Conservation (phyloP, 1,140 invertebrate genomes). For the Tetramorium simillimum region DNA sequence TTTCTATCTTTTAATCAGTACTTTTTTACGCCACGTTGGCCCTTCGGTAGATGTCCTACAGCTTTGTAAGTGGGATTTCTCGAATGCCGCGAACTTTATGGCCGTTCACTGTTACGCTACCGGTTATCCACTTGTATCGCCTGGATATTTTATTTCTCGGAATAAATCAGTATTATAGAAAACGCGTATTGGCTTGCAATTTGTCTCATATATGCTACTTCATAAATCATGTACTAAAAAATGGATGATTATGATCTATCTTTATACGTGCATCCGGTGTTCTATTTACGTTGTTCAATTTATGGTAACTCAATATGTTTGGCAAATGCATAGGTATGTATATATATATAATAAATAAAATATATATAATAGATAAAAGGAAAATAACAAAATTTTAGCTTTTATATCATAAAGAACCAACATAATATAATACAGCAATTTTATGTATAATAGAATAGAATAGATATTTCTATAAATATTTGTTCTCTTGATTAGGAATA, state of each 20-base stretch:
- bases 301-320: background rate
- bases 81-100: background rate
- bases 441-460: background rate
- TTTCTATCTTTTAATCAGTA: slow-evolving; percentile 36
- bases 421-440: background rate
- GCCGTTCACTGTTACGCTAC: background rate
- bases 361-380: too few relatives aligned
- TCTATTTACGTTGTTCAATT: background rate
- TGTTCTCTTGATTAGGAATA: background rate
- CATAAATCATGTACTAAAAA: slow-evolving; percentile 32
- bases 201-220: slow-evolving; percentile 3
- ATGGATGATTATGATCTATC: background rate
- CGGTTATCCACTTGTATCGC: background rate
- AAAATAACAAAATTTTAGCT: background rate
- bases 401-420: background rate
- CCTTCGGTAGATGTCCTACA: background rate
- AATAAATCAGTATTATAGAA: slow-evolving; percentile 29
- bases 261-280: background rate
- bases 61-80: background rate
- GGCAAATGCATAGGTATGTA: background rate
- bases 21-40: background rate
- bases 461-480: background rate
- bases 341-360: too few relatives aligned
- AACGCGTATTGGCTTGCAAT: background rate
- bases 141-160: slow-evolving; percentile 23